A percentile compares a stretch with the other conserved stretches of the same genome.
Conservation (phyloP, 1,140 invertebrate genomes). For the Caenorhabditis latens region DNA sequence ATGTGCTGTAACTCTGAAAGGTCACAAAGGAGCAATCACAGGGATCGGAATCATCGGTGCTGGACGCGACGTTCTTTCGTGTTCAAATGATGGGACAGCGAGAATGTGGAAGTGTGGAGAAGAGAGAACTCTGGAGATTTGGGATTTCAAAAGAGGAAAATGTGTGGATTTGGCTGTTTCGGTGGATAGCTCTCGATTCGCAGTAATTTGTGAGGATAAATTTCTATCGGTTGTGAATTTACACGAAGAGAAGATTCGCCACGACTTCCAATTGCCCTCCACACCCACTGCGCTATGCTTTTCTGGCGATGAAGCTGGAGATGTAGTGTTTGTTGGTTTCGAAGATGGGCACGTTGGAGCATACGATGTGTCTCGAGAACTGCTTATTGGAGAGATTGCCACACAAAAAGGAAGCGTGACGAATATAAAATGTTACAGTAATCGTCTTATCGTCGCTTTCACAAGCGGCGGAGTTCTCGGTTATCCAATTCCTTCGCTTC, state of each 20-base stretch:
- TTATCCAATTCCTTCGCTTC: slow-evolving; percentile 45
- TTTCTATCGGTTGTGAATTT: slow-evolving; percentile 45
- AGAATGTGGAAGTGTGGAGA: slow-evolving; percentile 84
- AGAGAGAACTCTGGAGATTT: slow-evolving; percentile 81
- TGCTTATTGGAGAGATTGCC: neutral
- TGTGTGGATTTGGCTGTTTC: slow-evolving; percentile 79
- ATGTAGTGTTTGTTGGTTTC: slow-evolving; percentile 63
- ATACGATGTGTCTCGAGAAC: slow-evolving; percentile 47
- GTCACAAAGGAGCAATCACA: slow-evolving; percentile 82
- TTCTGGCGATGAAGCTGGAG: slow-evolving; percentile 16
- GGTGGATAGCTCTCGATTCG: slow-evolving; percentile 47
- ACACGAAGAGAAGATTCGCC: slow-evolving; percentile 72
- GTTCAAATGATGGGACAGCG: slow-evolving; percentile 84
- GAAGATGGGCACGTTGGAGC: slow-evolving; percentile 57
- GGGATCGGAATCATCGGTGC: slow-evolving; percentile 84
- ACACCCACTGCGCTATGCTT: slow-evolving; percentile 61
- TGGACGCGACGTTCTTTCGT: slow-evolving; percentile 84
- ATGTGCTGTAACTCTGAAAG: slow-evolving; percentile 83
- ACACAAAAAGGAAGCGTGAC: slow-evolving; percentile 43
- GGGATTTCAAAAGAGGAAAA: slow-evolving; percentile 78
- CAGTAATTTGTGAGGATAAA: slow-evolving; percentile 58
- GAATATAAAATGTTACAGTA: slow-evolving; percentile 15
- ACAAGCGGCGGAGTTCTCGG: neutral
- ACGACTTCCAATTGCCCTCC: slow-evolving; percentile 71
- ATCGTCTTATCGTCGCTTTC: slow-evolving; percentile 61